Conservation (phyloP, 2,113 vertebrate species). For the Rhodinocichla rosea region DNA sequence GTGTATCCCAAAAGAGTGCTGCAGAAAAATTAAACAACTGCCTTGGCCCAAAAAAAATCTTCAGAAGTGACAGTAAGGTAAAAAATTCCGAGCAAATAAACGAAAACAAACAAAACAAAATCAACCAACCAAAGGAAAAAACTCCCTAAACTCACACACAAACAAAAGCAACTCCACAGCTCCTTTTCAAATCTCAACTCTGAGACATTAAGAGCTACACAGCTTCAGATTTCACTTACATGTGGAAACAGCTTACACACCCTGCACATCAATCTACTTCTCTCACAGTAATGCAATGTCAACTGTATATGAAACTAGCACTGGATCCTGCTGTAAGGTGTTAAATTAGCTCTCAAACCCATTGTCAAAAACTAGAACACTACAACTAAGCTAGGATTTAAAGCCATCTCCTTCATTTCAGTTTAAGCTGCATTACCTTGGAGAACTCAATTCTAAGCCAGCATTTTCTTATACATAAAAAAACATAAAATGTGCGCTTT, state of each 20-base stretch:
- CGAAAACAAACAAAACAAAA: background rate
- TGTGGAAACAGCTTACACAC: background rate
- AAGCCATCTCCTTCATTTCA: background rate
- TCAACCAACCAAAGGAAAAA: background rate
- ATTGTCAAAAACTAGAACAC: background rate
- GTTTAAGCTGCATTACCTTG: background rate
- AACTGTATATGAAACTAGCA: background rate
- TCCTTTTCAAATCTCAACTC: background rate
- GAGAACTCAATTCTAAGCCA: background rate
- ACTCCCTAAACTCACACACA: background rate
- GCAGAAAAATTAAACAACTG: background rate
- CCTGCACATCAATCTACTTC: background rate
- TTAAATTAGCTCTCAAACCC: background rate
- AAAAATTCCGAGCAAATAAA: background rate
- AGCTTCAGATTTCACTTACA: background rate
- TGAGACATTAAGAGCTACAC: background rate
- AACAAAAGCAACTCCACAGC: background rate
- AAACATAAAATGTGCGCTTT: background rate
- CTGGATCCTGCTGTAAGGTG: background rate
- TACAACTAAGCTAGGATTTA: background rate
- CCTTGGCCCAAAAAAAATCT: background rate
- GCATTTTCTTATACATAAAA: background rate
- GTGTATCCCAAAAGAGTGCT: fast-evolving
- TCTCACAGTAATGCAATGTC: background rate
- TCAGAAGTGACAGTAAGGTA: background rate